These are phyloP conservation scores for Lingula anatina DNA, from an alignment of 2,888 invertebrate species.

Conservation along the genomic window DNA sequence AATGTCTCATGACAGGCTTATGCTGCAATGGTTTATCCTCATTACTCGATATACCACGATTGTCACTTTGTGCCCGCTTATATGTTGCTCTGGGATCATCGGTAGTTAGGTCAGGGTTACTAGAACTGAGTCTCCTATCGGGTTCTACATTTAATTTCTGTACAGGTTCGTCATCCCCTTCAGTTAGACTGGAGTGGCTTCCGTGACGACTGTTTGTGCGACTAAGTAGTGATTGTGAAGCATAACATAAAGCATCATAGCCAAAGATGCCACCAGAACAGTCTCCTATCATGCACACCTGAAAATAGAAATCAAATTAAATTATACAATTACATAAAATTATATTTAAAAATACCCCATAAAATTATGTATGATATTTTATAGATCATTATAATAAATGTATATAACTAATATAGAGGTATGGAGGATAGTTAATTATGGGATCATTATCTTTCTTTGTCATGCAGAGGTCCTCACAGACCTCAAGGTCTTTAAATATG, in stretches of 20 bases:
- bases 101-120: constrained; percentile 24
- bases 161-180: constrained; percentile 37
- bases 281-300: constrained; percentile 66
- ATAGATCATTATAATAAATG: too few relatives aligned
- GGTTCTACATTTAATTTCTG: constrained; percentile 8
- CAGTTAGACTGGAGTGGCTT: constrained; percentile 73
- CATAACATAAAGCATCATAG: constrained; percentile 77
- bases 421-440: too few relatives aligned
- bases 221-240: constrained; percentile 27
- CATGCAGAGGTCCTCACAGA: too few relatives aligned
- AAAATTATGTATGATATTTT: too few relatives aligned
- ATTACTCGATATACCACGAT: constrained; percentile 18
- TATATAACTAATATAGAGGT: too few relatives aligned
- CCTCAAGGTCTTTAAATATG: too few relatives aligned
- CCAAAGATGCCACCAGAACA: constrained; percentile 93
- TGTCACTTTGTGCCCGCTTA: constrained; percentile 6
- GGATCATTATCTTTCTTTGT: too few relatives aligned
- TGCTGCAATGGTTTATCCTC: neutral
- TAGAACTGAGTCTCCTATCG: constrained; percentile 17
- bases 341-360: too few relatives aligned
- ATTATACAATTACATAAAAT: too few relatives aligned
- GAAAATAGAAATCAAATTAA: constrained; percentile 7
- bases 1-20: constrained; percentile 7
- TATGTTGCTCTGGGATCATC: neutral
- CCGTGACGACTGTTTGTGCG: constrained; percentile 63